Conservation (phyloP, 2,113 vertebrate genomes). For the Chaetodon trifascialis region DNA sequence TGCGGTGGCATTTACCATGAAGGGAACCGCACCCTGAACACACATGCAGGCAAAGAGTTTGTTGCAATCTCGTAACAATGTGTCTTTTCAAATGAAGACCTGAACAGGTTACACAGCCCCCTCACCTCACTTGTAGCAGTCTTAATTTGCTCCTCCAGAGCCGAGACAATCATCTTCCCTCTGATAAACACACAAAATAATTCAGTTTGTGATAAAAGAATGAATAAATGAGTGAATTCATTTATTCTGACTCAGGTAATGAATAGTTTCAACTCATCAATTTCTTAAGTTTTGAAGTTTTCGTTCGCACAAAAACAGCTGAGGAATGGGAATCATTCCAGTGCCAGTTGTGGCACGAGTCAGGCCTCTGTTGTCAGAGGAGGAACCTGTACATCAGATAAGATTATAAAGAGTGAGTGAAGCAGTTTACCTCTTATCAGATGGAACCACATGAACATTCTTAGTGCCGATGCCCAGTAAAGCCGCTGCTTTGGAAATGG, state of each 20-base stretch:
- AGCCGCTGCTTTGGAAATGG: conserved; percentile 89
- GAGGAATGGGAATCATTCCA: neutral
- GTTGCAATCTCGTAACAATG: neutral
- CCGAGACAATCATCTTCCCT: conserved; percentile 90
- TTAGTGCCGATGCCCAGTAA: conserved; percentile 89
- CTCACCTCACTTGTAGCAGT: conserved; percentile 87
- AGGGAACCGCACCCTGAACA: conserved; percentile 85
- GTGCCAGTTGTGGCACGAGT: neutral
- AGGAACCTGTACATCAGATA: neutral
- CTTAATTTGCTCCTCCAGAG: conserved; percentile 87
- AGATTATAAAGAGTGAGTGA: neutral
- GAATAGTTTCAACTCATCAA: neutral
- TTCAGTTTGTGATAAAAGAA: neutral
- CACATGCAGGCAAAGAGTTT: conserved; percentile 3
- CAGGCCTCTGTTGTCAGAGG: neutral
- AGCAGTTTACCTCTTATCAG: conserved; percentile 86
- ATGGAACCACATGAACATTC: conserved; percentile 87
- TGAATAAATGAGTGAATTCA: neutral
- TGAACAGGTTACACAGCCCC: neutral
- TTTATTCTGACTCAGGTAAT: too few relatives aligned
- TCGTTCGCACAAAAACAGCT: neutral
- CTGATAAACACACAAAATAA: conserved; percentile 78
- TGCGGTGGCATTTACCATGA: conserved; percentile 88
- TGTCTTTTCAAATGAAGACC: neutral
- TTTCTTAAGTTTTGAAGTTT: neutral